Evolutionary conservation across 2,797 vertebrate species (phyloP).

Genomic region (Rhabdomys pumilio): DNA sequence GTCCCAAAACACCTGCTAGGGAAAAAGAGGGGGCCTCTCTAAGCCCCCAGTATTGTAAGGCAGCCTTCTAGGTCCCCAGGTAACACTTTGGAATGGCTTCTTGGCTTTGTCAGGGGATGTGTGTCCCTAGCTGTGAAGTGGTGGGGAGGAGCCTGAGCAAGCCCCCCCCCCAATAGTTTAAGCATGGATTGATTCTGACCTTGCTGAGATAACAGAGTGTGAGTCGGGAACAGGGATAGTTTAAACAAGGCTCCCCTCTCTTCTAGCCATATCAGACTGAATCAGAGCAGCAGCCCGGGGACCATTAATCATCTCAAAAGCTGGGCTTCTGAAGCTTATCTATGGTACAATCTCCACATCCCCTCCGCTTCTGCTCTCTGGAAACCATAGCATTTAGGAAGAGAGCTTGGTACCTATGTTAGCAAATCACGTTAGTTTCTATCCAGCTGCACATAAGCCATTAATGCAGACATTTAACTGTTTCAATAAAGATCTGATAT

Average conservation of each 20-base stretch:
- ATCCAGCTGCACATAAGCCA: background rate
- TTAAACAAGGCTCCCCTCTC: conserved; percentile 51
- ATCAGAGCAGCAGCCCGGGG: background rate
- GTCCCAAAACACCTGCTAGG: background rate
- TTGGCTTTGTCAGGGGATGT: background rate
- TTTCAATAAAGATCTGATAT: conserved; percentile 13
- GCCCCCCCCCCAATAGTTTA: background rate
- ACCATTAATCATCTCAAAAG: conserved; percentile 65
- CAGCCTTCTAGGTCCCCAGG: background rate
- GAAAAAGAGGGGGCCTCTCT: background rate
- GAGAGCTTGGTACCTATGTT: conserved; percentile 50
- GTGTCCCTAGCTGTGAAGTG: background rate
- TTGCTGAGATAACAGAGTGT: conserved; percentile 38
- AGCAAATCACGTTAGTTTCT: conserved; percentile 32
- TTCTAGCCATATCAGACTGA: background rate
- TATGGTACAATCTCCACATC: background rate
- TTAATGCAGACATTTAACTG: conserved; percentile 15
- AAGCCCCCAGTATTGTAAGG: background rate
- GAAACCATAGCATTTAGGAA: conserved; percentile 65
- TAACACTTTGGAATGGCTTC: background rate
- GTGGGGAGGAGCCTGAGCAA: background rate
- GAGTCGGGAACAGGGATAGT: background rate
- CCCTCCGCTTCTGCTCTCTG: conserved; percentile 56
- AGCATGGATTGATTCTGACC: background rate
- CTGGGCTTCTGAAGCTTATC: conserved; percentile 67